These are phyloP conservation scores for Drosophila nigricruria DNA, from an alignment of 2,888 invertebrate species.

Conservation along the genomic window DNA sequence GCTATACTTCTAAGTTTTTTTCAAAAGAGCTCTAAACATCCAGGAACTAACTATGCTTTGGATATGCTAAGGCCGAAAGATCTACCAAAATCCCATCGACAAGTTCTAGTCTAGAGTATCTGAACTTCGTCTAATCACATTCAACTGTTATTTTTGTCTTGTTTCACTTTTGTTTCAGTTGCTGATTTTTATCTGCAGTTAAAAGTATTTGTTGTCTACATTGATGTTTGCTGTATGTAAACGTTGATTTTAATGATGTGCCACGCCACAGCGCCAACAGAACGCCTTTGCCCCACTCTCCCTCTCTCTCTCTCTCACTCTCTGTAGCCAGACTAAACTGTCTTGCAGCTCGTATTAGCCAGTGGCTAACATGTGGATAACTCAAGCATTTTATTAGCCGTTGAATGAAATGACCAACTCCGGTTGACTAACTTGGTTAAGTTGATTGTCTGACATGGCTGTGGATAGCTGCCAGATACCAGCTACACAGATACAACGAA, in stretches of 20 bases:
- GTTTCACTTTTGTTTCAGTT: conserved; percentile 72
- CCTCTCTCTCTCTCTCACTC: neutral
- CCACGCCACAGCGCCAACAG: conserved; percentile 31
- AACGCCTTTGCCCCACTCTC: neutral
- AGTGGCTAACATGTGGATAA: conserved; percentile 63
- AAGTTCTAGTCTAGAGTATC: neutral
- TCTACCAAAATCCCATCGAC: neutral
- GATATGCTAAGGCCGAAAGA: too few species aligned
- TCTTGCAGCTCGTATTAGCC: conserved; percentile 14
- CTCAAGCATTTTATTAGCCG: conserved; percentile 80
- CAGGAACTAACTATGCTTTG: too few species aligned
- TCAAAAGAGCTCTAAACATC: too few species aligned
- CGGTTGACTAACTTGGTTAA: conserved; percentile 78
- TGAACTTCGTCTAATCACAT: neutral
- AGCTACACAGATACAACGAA: neutral
- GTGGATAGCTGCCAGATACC: conserved; percentile 63
- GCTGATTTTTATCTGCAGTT: conserved; percentile 77
- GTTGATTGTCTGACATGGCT: conserved; percentile 79
- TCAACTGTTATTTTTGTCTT: neutral
- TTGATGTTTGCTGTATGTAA: conserved; percentile 76
- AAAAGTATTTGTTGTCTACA: conserved; percentile 76
- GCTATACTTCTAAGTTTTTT: neutral
- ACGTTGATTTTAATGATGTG: conserved; percentile 80
- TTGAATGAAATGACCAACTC: conserved; percentile 78
- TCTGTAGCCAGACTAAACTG: neutral